These are phyloP conservation scores for Petrolisthes manimaculis DNA, from an alignment of 2,888 invertebrate species.

Conservation along the genomic window DNA sequence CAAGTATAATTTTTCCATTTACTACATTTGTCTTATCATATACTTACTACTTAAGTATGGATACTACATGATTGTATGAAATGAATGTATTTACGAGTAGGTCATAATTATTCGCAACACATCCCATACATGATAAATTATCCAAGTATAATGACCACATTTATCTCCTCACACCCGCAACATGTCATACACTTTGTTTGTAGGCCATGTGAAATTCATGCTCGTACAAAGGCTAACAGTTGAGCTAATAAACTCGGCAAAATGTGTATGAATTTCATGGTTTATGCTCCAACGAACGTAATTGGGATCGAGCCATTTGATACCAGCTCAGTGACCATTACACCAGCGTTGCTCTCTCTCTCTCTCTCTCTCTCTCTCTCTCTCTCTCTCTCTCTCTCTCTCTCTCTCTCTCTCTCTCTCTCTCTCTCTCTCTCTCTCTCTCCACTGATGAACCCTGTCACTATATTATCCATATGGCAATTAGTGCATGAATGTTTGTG, in stretches of 20 bases:
- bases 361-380: background rate
- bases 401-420: no score
- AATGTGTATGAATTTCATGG: background rate
- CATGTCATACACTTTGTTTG: no score
- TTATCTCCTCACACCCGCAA: no score
- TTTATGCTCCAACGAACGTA: background rate
- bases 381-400: background rate
- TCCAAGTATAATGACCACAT: background rate
- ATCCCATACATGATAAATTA: background rate
- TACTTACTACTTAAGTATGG: no score
- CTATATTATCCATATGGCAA: constrained; percentile 4
- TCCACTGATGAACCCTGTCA: background rate
- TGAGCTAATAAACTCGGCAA: background rate
- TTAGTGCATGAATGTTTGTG: background rate
- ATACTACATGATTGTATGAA: no score
- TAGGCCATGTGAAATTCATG: no score
- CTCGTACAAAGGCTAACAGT: no score
- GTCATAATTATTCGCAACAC: no score
- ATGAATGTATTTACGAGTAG: no score
- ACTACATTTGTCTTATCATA: no score
- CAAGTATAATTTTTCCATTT: no score
- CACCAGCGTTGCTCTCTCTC: background rate
- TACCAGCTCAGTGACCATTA: background rate
- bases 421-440: no score
- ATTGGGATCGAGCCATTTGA: background rate